phyloP scores from a whole-genome alignment of 2,888 invertebrate genomes.

The Stegophylla sp. region DNA sequence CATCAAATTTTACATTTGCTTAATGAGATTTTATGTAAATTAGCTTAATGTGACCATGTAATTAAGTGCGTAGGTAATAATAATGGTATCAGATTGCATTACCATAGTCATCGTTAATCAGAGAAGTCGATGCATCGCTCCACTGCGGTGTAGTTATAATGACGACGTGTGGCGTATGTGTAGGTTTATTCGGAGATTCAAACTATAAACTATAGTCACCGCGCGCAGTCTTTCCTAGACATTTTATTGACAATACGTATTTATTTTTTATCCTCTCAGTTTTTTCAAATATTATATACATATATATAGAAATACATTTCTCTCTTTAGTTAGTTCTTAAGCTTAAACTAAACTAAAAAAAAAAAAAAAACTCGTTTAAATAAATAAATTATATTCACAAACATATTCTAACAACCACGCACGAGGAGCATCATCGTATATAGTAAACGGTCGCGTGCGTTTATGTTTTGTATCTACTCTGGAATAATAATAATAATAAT shows the following conservation, averaged over 20 bases:
- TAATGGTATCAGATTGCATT: background rate
- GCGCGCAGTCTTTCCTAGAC: conserved; percentile 34
- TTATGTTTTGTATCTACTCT: background rate
- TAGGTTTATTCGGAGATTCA: background rate
- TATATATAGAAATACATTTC: background rate
- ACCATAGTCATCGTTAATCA: conserved; percentile 4
- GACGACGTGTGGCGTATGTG: background rate
- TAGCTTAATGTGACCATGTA: too few relatives aligned
- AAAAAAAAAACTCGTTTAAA: conserved; percentile 23
- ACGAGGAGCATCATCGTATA: background rate
- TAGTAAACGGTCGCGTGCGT: background rate
- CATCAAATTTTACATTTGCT: too few relatives aligned
- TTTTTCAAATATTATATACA: background rate
- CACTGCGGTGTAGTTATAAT: too few relatives aligned
- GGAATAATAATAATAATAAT: conserved; percentile 10
- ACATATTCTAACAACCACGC: conserved; percentile 1
- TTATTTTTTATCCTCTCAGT: background rate
- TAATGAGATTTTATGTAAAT: too few relatives aligned
- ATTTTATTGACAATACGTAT: conserved; percentile 29
- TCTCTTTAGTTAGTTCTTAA: conserved; percentile 5
- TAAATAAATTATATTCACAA: background rate
- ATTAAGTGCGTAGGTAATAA: background rate
- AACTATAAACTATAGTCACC: conserved; percentile 22
- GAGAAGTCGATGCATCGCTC: background rate
- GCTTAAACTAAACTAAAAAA: too few relatives aligned